A percentile compares a stretch with the other conserved stretches of the same genome.
phyloP scores from a whole-genome alignment of 2,888 invertebrate genomes.

The Caenorhabditis drosophilae region DNA sequence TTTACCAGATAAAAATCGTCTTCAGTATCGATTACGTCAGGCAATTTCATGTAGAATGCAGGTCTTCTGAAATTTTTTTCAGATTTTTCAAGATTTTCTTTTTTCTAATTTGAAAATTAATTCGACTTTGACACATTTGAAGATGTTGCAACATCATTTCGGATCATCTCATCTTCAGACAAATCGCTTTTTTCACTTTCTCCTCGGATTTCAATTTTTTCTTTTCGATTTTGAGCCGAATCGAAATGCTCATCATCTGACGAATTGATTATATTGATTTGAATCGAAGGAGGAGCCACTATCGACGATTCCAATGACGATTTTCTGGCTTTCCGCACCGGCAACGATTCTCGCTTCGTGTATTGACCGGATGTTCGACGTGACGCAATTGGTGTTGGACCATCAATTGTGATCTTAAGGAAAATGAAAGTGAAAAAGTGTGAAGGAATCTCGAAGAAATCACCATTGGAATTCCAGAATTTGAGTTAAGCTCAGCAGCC shows the following conservation, averaged over 20 bases:
- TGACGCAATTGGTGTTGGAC: conserved; percentile 17
- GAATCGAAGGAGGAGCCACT: neutral
- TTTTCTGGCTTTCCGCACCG: conserved; percentile 11
- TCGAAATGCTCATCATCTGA: neutral
- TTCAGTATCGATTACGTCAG: conserved; percentile 52
- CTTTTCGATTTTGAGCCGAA: conserved; percentile 11
- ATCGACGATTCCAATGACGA: neutral
- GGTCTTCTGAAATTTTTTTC: conserved; percentile 36
- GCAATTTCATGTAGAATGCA: conserved; percentile 56
- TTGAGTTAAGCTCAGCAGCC: conserved; percentile 5
- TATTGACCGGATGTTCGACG: conserved; percentile 30
- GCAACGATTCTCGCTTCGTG: conserved; percentile 33
- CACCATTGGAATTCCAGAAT: neutral
- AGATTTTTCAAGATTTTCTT: conserved; percentile 3
- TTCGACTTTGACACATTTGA: no score
- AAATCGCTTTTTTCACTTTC: conserved; percentile 28
- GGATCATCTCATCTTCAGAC: conserved; percentile 28
- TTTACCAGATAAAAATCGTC: conserved; percentile 7
- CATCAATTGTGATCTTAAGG: conserved; percentile 25
- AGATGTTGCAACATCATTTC: conserved; percentile 5
- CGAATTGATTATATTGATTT: no score
- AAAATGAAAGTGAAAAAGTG: neutral
- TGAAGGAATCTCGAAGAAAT: neutral
- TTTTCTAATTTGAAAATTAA: no score
- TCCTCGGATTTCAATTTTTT: conserved; percentile 12